A percentile compares a stretch with the other conserved stretches of the same genome.
phyloP scores from a whole-genome alignment of 2,797 vertebrate species.

The Nannoperca australis region DNA sequence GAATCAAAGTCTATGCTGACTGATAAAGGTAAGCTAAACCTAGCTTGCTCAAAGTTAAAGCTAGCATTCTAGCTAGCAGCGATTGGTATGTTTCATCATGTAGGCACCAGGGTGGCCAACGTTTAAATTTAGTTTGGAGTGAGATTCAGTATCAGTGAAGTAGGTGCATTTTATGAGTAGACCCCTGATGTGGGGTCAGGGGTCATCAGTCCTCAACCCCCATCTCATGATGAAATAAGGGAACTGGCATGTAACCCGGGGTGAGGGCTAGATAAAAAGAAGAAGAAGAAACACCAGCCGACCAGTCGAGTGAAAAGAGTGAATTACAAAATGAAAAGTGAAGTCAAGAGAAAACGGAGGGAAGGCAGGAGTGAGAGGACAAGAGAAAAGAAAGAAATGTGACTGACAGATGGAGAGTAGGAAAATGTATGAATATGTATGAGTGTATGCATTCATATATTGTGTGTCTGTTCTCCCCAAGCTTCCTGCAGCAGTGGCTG shows the following conservation, averaged over 20 bases:
- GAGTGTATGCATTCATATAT: conserved; percentile 28
- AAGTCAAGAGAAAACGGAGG: not conserved
- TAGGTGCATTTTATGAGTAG: too few species aligned
- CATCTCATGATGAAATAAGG: not conserved
- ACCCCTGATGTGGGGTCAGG: too few species aligned
- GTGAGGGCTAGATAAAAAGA: conserved; percentile 11
- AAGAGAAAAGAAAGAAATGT: conserved; percentile 1
- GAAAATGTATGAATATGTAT: conserved; percentile 47
- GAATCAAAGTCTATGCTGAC: too few species aligned
- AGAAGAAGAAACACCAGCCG: not conserved
- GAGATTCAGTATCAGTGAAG: too few species aligned
- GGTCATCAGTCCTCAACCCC: too few species aligned
- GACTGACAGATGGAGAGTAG: conserved; percentile 40
- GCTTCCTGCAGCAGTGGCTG: conserved; percentile 57
- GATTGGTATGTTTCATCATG: too few species aligned
- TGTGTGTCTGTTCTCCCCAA: conserved; percentile 16
- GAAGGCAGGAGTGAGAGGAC: not conserved
- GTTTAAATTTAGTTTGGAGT: too few species aligned
- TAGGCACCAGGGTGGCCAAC: too few species aligned
- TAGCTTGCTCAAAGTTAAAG: too few species aligned
- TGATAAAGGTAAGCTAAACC: too few species aligned
- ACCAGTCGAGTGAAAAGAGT: not conserved
- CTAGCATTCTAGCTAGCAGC: too few species aligned
- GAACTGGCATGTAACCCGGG: not conserved
- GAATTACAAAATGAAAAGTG: not conserved